Conservation (phyloP, 2,797 vertebrate species). For the Platalea minor region DNA sequence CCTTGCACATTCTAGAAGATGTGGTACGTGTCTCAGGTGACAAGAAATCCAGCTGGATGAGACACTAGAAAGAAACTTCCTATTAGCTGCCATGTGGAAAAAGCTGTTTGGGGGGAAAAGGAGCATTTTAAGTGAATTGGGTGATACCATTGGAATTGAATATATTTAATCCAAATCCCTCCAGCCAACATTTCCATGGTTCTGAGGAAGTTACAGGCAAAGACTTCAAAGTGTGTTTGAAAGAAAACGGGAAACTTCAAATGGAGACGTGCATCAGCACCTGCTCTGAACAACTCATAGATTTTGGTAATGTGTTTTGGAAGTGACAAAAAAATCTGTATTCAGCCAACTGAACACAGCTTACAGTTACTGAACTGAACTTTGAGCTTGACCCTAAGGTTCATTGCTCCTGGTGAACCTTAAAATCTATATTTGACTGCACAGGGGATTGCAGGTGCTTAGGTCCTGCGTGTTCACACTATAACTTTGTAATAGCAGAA, state of each 20-base stretch:
- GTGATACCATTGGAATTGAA: not conserved
- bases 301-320: conserved; percentile 3
- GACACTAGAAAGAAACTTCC: conserved; percentile 9
- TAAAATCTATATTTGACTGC: conserved; percentile 1
- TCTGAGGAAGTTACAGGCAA: not conserved
- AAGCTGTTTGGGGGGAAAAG: not conserved
- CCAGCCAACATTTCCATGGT: not conserved
- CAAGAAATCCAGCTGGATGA: conserved; percentile 27
- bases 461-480: not conserved
- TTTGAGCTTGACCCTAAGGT: not conserved
- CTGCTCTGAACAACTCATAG: not conserved
- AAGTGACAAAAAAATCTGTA: not conserved
- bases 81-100: conserved; percentile 22
- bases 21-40: not conserved
- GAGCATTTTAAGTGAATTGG: not conserved
- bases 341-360: not conserved
- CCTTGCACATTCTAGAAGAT: not conserved
- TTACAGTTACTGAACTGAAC: conserved; percentile 14
- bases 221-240: not conserved
- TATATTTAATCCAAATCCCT: not conserved
- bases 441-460: not conserved
- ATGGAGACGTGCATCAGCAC: not conserved
- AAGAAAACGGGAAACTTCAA: not conserved
- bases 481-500: not conserved
- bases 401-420: not conserved